Base-by-base conservation (phyloP, 2,888 invertebrate genomes). In the Sclerodermus sp. region DNA sequence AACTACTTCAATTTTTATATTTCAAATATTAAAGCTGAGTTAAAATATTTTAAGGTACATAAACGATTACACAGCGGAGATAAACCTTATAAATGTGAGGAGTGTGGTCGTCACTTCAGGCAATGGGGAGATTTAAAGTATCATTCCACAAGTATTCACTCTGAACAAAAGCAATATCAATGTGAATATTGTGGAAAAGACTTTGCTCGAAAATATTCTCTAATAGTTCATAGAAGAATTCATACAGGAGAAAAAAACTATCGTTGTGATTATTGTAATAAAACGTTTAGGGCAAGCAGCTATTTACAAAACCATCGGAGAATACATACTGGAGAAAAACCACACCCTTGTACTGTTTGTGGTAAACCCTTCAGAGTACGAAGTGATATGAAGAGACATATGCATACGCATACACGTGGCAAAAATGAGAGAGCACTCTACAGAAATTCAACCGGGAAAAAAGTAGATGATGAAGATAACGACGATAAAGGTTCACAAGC, bases 91-190 rank as follows among this genome's bases (percentile, higher is more conserved):
- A 86, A 88, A 66, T 94, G 93, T 71, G 86, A 88, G 36, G 83
- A 84, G 58, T 93, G 93, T 73, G 88, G 87, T 1, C 83, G 87
- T 1, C 84, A 87, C 66, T 93, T 93, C 78, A 82, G 93, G 0
- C 93, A 93, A 74, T 91, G 91, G 90, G 91, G 92, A 50, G 93
- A 93, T 74, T 82, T 93, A 43, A 91, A 91, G 68, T 92, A 93
- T 74, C 93, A 94, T 79, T 86, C 86, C 51, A 87, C 87, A 29
- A 93, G 93, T 2, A 82, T 91, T 55, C 93, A 93, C 73, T 89
- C 90, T 8, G 85, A 87, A 39, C 83, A 90, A 77, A 91, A 91
- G 76, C 85, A 88, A 59, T 91, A 88, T 74, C 92, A 93, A 70
- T 93, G 93, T 74, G 93, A 93, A 70, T 93, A 88, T 73, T 93